Evolutionary conservation across 2,113 vertebrate species (phyloP).

Genomic region (Oryzias javanicus): DNA sequence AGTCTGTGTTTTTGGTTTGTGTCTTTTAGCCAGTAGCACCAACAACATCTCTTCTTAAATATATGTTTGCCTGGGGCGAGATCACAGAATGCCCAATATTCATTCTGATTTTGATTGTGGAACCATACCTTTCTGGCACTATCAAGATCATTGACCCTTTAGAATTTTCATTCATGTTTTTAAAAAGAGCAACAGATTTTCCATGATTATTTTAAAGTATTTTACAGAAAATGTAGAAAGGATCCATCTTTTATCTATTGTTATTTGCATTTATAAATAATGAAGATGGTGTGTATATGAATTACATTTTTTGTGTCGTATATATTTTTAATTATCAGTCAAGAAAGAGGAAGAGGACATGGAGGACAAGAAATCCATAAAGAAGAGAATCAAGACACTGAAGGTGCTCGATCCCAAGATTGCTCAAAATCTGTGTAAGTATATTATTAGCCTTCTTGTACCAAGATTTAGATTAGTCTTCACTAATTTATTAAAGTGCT

Average conservation of each 20-base stretch:
- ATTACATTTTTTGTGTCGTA: conserved; percentile 24
- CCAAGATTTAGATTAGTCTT: conserved; percentile 3
- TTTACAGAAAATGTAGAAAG: too few species aligned
- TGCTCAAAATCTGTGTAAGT: conserved; percentile 98
- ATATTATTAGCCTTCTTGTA: conserved; percentile 12
- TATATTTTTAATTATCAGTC: conserved; percentile 71
- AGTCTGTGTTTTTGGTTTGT: conserved; percentile 2
- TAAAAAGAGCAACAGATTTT: too few species aligned
- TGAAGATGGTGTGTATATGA: not conserved
- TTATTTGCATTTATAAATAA: conserved; percentile 8
- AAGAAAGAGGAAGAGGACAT: conserved; percentile 85
- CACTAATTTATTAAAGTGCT: not conserved
- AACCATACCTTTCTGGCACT: conserved; percentile 1
- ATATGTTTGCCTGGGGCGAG: conserved; percentile 25
- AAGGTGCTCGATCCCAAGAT: conserved; percentile 95
- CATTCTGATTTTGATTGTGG: conserved; percentile 13
- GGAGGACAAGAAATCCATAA: conserved; percentile 88
- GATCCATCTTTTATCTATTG: too few species aligned
- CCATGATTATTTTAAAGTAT: too few species aligned
- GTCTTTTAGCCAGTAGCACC: conserved; percentile 1
- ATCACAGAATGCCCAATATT: conserved; percentile 14
- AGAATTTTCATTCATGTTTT: too few species aligned
- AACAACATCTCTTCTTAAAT: conserved; percentile 6
- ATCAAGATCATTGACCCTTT: not conserved
- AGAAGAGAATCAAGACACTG: conserved; percentile 94